phyloP scores from a whole-genome alignment of 2,888 invertebrate species.

The Drosophila prostipennis region DNA sequence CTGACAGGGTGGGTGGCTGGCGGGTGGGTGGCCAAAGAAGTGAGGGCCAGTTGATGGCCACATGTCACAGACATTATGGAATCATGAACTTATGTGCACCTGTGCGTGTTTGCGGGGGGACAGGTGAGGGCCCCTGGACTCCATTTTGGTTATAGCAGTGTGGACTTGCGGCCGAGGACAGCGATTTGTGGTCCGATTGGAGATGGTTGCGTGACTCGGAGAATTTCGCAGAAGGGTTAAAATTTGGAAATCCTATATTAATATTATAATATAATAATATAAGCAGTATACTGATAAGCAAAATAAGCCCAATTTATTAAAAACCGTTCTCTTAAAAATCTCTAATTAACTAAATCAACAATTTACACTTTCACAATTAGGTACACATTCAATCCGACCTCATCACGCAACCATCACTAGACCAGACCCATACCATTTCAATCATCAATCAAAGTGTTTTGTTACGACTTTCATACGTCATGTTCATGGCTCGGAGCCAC shows the following conservation, averaged over 20 bases:
- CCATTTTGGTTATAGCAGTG: constrained; percentile 55
- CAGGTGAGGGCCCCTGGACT: constrained; percentile 24
- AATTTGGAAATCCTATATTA: too few species aligned
- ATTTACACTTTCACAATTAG: too few species aligned
- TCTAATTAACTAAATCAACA: too few species aligned
- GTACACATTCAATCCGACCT: background rate
- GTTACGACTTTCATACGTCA: constrained; percentile 73
- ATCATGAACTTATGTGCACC: constrained; percentile 64
- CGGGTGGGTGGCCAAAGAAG: constrained; percentile 8
- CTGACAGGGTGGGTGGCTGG: constrained; percentile 15
- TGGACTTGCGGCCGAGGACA: constrained; percentile 38
- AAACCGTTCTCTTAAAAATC: too few species aligned
- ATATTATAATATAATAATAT: too few species aligned
- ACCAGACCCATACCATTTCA: constrained; percentile 48
- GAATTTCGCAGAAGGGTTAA: background rate
- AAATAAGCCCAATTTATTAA: too few species aligned
- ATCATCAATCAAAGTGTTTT: constrained; percentile 78
- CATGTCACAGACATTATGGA: constrained; percentile 74
- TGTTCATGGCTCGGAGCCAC: constrained; percentile 46
- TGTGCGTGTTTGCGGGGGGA: constrained; percentile 36
- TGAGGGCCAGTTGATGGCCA: constrained; percentile 38
- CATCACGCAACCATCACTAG: constrained; percentile 33
- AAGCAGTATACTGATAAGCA: too few species aligned
- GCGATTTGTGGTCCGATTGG: constrained; percentile 57
- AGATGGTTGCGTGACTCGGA: constrained; percentile 23